Conservation (phyloP, 2,888 invertebrate genomes). For the Phalera bucephala region DNA sequence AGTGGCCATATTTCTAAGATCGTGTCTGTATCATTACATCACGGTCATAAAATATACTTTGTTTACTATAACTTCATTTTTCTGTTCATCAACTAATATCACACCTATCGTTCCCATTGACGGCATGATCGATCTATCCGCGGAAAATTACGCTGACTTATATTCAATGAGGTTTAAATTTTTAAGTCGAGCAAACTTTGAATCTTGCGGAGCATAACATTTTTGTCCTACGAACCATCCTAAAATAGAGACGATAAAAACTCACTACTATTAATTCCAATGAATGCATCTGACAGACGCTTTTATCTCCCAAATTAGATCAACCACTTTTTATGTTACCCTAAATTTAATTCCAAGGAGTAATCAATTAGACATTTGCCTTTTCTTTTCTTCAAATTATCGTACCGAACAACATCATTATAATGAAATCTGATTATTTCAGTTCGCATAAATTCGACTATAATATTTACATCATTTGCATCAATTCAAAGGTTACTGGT, state of each 20-base stretch:
- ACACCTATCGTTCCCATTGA: too few species aligned
- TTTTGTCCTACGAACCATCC: neutral
- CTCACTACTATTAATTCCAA: slow-evolving; percentile 10
- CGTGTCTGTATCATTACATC: too few species aligned
- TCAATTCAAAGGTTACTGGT: neutral
- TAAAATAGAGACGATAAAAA: neutral
- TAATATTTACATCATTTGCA: neutral
- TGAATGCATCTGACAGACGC: slow-evolving; percentile 18
- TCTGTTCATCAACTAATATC: too few species aligned
- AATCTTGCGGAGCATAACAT: too few species aligned
- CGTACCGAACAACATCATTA: neutral
- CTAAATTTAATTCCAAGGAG: slow-evolving; percentile 7
- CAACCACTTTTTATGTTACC: slow-evolving; percentile 8
- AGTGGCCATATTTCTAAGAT: too few species aligned
- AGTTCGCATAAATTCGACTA: neutral
- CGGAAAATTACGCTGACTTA: too few species aligned
- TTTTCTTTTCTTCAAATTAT: slow-evolving; percentile 2
- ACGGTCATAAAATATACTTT: too few species aligned
- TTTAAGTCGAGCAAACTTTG: too few species aligned
- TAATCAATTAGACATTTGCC: slow-evolving; percentile 9
- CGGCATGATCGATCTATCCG: too few species aligned
- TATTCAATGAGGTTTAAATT: too few species aligned
- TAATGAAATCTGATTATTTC: neutral
- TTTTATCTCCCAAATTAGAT: slow-evolving; percentile 19
- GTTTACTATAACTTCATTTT: too few species aligned